phyloP scores from a whole-genome alignment of 2,797 vertebrate genomes.

The Gambusia yucatana region DNA sequence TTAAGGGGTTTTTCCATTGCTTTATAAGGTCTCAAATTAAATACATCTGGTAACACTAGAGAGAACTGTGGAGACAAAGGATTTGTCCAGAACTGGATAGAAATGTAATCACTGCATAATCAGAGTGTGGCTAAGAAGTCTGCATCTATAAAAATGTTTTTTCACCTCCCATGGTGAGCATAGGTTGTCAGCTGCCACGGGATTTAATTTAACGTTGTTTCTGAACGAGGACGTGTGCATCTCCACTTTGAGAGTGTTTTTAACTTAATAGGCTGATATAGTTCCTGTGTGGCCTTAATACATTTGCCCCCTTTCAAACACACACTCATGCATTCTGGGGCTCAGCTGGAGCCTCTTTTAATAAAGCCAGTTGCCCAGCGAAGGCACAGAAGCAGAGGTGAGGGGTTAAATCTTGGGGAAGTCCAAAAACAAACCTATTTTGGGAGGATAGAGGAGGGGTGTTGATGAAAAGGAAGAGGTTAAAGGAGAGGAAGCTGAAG shows the following conservation, averaged over 20 bases:
- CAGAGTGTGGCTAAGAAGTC: background rate
- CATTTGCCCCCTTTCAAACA: conserved; percentile 59
- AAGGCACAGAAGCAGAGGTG: conserved; percentile 63
- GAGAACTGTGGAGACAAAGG: background rate
- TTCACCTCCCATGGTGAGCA: conserved; percentile 18
- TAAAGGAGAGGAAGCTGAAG: conserved; percentile 31
- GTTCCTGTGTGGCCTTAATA: conserved; percentile 69
- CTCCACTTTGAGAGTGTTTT: conserved; percentile 38
- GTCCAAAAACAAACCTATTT: conserved; percentile 67
- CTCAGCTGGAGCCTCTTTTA: conserved; percentile 76
- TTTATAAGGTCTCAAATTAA: background rate
- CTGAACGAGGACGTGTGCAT: conserved; percentile 14
- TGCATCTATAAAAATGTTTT: conserved; percentile 25
- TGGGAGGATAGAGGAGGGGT: conserved; percentile 38
- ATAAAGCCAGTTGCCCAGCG: conserved; percentile 70
- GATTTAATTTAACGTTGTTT: conserved; percentile 13
- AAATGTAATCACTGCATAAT: conserved; percentile 12
- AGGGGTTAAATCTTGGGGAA: conserved; percentile 77
- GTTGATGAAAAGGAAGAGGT: conserved; percentile 35
- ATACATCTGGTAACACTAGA: background rate
- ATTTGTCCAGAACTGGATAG: background rate
- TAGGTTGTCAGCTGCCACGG: conserved; percentile 42
- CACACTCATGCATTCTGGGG: conserved; percentile 31
- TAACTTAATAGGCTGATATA: conserved; percentile 63
- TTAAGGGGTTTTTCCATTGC: background rate